Base-by-base conservation (phyloP, 2,797 vertebrate genomes). In the Poliocrania exsul region DNA sequence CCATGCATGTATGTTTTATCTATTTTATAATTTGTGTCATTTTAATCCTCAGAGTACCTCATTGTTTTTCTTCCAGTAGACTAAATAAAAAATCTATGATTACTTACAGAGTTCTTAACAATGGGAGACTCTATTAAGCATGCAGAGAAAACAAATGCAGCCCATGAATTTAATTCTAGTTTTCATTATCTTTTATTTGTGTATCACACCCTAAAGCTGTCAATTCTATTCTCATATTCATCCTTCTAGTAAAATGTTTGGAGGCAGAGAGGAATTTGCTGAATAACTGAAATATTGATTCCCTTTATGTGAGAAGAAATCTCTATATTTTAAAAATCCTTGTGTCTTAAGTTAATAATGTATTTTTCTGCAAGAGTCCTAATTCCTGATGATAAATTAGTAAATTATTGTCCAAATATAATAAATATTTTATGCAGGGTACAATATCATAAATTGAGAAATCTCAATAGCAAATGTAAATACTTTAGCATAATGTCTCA, bases 151-250 rank as follows among this genome's bases (percentile, higher is more conserved):
- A 97, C 90, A 96, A 97, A 96, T 91, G 56, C 81, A 94, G 78
- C 71, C 87, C 96, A 96, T 95, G 95, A 95, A 95, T 97, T 95
- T 96, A 97, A 95, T 97, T 97, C 96, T 95, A 91, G 83, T 96
- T 97, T 97, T 96, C 92, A 95, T 96, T 97, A 95, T 96, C 96
- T 97, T 93, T 93, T 95, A 92, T 95, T 97, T 97, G 94, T 96
- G 86, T 78, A 93, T 96, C 87, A 87, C 70, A 97, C 95, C 96
- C 98, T 94, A 95, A 96, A 97, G 97, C 97, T 97, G 96, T 96
- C 86, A 58, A 95, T 97, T 94, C 78, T 89, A 83, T 96, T 96
- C 93, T 92, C 94, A 64, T 93, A 95, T 95, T 96, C 94, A 96
- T 96, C 90, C 95, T 81, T 94, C 88, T 89, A 84, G 80, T 47